Base-by-base conservation (phyloP, 1,140 invertebrate genomes). In the Drosophila micromelanica region DNA sequence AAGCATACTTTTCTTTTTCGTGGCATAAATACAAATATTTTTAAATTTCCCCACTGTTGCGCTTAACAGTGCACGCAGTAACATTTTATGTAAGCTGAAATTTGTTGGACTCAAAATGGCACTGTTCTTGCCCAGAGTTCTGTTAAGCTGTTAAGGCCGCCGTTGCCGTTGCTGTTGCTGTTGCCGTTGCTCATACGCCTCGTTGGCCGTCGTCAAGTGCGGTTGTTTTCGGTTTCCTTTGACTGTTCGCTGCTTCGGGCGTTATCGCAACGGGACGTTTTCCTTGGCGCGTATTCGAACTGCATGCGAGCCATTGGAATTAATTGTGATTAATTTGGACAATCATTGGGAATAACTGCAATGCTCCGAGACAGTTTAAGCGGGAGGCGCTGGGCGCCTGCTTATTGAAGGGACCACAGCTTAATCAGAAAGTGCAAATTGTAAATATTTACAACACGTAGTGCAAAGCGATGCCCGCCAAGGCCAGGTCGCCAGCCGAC, bases 401-500 rank as follows among this genome's bases (percentile, higher is more conserved):
- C 56, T 30, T 60, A 60, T 68, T 73, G 49, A 73, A 38, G 30
- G 30, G 60, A 56, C 45, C 46, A 8, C 49, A 43, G 15, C 23
- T 2, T 48, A 35, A 63, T 8, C n/a, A 56, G 15, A 40, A 20
- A 56, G 63, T 67, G 54, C 30, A 56, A 65, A 38, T 48, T 37
- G 43, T 40, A 17, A 67, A 49, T 43, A 17, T 45, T 20, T 15
- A 51, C 20, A 51, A 35, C 11, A 52, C 30, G 48, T n/a, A 48
- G 52, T 37, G 46, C 17, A 30, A 45, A 54, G 52, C 51, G 27
- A 73, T 73, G 70, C 70, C 70, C 55, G 38, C 43, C 46, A 75
- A 74, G 59, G 75, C 70, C 37, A 42, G 73, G 6, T 65, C 51
- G 56, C 63, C 68, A 77, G 64, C 56, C 46, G 90, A 91, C 55